phyloP scores from a whole-genome alignment of 2,888 invertebrate species.

The Tromatobia lineatoria region DNA sequence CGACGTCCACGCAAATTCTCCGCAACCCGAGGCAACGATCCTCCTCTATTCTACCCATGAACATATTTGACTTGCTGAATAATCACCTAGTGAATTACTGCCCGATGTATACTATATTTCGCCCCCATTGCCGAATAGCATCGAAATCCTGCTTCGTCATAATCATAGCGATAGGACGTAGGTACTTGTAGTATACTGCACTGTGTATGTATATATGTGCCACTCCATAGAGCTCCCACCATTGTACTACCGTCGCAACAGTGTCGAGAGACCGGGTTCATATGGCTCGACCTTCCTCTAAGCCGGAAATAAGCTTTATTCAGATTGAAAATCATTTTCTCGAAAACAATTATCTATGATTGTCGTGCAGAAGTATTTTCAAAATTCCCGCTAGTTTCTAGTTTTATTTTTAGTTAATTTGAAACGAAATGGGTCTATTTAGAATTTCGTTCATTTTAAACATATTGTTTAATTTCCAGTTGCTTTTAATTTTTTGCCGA shows the following conservation, averaged over 20 bases:
- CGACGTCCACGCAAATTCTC: constrained; percentile 62
- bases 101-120: constrained; percentile 47
- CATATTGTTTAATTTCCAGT: no score
- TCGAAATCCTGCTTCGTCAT: constrained; percentile 17
- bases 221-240: not conserved
- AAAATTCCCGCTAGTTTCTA: no score
- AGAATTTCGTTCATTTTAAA: no score
- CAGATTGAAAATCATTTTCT: not conserved
- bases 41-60: constrained; percentile 61
- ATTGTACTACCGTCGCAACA: constrained; percentile 5
- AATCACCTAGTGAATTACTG: constrained; percentile 65
- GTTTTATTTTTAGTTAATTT: no score
- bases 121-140: constrained; percentile 25
- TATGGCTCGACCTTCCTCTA: not conserved
- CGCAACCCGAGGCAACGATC: constrained; percentile 58
- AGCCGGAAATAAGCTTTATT: not conserved
- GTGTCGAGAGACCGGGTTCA: not conserved
- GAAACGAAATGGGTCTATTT: no score
- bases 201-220: not conserved
- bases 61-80: constrained; percentile 69
- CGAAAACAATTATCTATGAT: not conserved
- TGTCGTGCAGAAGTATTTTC: not conserved
- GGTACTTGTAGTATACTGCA: constrained; percentile 17
- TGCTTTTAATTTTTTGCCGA: no score
- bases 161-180: constrained; percentile 44